These are phyloP conservation scores for Aphelenchoides avenae DNA, from an alignment of 1,140 invertebrate species.

Conservation along the genomic window DNA sequence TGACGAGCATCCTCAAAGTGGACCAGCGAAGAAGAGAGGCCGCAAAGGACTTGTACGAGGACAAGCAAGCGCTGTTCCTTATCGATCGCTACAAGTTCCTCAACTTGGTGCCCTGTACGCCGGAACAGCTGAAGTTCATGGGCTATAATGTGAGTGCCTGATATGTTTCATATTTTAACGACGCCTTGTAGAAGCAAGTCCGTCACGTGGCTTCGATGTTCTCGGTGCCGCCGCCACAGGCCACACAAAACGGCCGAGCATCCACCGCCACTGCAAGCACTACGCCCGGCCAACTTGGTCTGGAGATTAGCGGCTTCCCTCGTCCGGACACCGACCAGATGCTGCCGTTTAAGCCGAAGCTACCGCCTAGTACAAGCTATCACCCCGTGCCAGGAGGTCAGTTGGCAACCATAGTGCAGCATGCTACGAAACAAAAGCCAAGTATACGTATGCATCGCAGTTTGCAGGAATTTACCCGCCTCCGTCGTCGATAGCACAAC, in stretches of 20 bases:
- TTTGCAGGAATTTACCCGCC: conserved; percentile 48
- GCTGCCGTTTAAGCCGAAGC: conserved; percentile 56
- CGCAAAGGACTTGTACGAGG: conserved; percentile 71
- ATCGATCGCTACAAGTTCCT: conserved; percentile 57
- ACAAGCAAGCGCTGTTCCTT: conserved; percentile 47
- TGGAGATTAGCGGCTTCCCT: conserved; percentile 49
- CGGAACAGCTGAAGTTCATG: conserved; percentile 54
- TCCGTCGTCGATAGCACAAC: conserved; percentile 46
- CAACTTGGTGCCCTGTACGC: conserved; percentile 52
- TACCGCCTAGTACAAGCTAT: conserved; percentile 25
- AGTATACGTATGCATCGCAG: conserved; percentile 8
- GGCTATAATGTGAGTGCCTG: conserved; percentile 45
- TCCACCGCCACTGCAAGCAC: neutral
- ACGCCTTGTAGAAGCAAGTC: conserved; percentile 10
- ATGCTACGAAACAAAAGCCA: conserved; percentile 11
- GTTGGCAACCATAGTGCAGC: neutral
- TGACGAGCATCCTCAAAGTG: conserved; percentile 95
- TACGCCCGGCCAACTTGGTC: neutral
- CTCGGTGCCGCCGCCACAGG: conserved; percentile 17
- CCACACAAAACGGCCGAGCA: conserved; percentile 29
- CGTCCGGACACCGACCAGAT: conserved; percentile 55
- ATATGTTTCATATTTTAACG: neutral
- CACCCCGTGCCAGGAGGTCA: conserved; percentile 56
- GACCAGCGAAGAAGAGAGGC: conserved; percentile 84
- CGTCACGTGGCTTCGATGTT: neutral